Conservation (phyloP, 2,797 vertebrate species). For the Microctenopoma steveboyesi region DNA sequence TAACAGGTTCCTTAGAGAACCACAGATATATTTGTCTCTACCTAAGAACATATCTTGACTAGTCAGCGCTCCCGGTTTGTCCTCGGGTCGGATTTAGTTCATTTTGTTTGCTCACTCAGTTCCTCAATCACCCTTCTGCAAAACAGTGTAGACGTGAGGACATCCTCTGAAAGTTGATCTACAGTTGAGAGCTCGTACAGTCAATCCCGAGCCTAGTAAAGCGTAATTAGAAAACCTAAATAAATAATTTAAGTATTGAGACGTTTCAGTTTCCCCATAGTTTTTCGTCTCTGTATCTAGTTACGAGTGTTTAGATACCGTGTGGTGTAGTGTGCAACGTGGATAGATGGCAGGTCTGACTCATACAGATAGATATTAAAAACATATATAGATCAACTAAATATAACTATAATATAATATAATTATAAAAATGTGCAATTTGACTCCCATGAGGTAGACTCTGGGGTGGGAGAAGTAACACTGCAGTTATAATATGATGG, state of each 20-base stretch:
- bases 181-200: too few relatives aligned
- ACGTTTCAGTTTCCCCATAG: constrained; percentile 51
- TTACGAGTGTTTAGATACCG: constrained; percentile 32
- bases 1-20: not conserved
- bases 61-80: not conserved
- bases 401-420: too few relatives aligned
- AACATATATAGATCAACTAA: too few relatives aligned
- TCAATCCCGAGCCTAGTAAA: not conserved
- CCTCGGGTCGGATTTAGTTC: not conserved
- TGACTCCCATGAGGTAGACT: too few relatives aligned
- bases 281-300: constrained; percentile 31
- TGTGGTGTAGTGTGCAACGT: not conserved
- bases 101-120: not conserved
- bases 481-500: too few relatives aligned
- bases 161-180: not conserved
- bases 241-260: constrained; percentile 68
- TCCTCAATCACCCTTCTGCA: not conserved
- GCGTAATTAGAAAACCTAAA: constrained; percentile 24
- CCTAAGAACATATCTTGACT: not conserved
- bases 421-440: too few relatives aligned
- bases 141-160: not conserved
- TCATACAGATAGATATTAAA: not conserved
- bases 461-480: too few relatives aligned
- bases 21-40: not conserved
- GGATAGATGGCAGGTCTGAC: not conserved